Conservation (phyloP, 2,113 vertebrate genomes). For the Ictidomys tridecemlineatus region DNA sequence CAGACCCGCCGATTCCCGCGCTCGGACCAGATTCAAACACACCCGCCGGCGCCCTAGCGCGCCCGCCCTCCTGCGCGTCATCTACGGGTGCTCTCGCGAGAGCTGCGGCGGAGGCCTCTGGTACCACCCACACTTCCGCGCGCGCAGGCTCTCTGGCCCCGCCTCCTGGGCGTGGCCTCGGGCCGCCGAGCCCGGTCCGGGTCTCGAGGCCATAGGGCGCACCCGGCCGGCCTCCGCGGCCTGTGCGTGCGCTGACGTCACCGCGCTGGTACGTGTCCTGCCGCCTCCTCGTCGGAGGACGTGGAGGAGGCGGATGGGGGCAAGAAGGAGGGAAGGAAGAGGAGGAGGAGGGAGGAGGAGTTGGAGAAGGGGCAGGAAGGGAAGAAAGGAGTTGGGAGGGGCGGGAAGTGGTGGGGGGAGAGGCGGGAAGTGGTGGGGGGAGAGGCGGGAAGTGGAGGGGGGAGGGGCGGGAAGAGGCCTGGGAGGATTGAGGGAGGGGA, state of each 20-base stretch:
- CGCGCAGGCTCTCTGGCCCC: neutral
- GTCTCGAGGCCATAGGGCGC: neutral
- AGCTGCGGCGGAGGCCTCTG: accelerated
- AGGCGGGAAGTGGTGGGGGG: no score
- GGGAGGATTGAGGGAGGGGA: no score
- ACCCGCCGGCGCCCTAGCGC: conserved; percentile 73
- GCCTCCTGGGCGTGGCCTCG: neutral
- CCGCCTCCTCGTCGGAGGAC: neutral
- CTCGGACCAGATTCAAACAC: conserved; percentile 83
- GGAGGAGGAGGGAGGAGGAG: neutral
- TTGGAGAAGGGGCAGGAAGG: no score
- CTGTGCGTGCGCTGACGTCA: neutral
- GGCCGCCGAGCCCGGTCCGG: accelerated
- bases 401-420: no score
- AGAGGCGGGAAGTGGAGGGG: no score
- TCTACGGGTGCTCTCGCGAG: neutral
- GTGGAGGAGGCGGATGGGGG: accelerated
- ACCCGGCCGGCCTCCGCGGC: no score
- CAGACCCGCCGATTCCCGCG: conserved; percentile 47
- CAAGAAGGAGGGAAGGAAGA: no score
- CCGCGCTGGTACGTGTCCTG: neutral
- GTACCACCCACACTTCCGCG: neutral
- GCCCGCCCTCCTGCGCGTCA: neutral
- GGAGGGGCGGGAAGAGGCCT: no score
- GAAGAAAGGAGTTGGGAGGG: no score